Conservation (phyloP, 2,888 invertebrate species). For the Eurytoma adleriae region DNA sequence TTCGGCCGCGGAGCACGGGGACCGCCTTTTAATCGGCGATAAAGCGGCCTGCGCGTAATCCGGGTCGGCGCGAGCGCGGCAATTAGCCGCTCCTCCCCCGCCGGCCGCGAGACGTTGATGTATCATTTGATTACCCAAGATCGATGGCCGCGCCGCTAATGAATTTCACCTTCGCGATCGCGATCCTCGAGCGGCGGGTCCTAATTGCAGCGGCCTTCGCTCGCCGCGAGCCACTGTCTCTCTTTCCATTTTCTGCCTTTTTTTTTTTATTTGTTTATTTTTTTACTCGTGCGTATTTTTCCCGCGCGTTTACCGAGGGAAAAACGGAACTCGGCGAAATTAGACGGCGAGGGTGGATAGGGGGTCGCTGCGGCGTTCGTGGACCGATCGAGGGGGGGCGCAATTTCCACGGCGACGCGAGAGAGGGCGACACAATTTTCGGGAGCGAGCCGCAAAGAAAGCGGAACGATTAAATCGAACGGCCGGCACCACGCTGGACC, state of each 20-base stretch:
- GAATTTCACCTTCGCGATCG: constrained; percentile 47
- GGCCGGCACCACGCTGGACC: too few relatives aligned
- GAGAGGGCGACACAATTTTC: not conserved
- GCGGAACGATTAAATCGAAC: too few relatives aligned
- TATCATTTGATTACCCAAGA: constrained; percentile 47
- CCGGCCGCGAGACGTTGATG: constrained; percentile 18
- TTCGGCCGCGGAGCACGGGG: too few relatives aligned
- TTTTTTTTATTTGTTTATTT: not conserved
- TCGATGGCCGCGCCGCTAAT: constrained; percentile 43
- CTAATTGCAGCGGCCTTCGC: not conserved
- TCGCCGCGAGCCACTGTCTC: not conserved
- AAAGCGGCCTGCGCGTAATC: too few relatives aligned
- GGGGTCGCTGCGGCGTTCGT: not conserved
- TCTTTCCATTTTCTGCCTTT: not conserved
- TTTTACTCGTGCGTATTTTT: not conserved
- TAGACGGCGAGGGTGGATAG: not conserved
- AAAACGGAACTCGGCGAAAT: not conserved
- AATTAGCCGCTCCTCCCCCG: too few relatives aligned
- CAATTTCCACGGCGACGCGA: not conserved
- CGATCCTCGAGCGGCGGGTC: constrained; percentile 4
- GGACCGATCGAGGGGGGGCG: not conserved
- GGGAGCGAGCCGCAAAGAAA: not conserved
- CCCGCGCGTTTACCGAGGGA: too few relatives aligned
- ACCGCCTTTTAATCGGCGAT: too few relatives aligned
- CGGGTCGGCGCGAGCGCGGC: too few relatives aligned